Base-by-base conservation (phyloP, 1,140 invertebrate species). In the Geopemphigus sp. region DNA sequence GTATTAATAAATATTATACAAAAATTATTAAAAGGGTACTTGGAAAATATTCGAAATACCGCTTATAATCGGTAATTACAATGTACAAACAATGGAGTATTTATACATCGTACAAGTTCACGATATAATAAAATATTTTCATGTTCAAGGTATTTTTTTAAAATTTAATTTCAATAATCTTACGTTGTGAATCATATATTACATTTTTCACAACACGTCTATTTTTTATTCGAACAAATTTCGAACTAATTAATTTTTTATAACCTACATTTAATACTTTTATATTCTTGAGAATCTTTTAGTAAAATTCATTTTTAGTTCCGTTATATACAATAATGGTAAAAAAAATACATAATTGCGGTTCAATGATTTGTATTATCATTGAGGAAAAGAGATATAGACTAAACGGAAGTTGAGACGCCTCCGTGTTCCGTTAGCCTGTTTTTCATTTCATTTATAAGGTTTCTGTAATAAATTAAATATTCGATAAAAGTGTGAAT, bases 381-480 rank as follows among this genome's bases (percentile, higher is more conserved):
- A 39, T 45, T 47, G 32, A 61, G 74, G 74, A 63, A 59, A 59
- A 78, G 54, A 76, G 54, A 78, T 78, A 78, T 76, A 26, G n/a
- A 76, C 29, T 6, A 61, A 39, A 47, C 74, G 57, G 74, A 78
- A 76, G 54, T 78, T 19, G 1, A 39, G 39, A 61, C 74, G 74
- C 74, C 74, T 78, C 74, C 74, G 22, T 45, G 74, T 78, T 78
- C 74, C 74, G 74, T 50, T 78, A 39, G 57, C 74, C 57, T 78
- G 57, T 78, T 78, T 78, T 78, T 78, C 57, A 78, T 78, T 61
- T 50, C 22, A 61, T 47, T 63, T 63, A 78, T 78, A 78, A 78
- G 74, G 72, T 78, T 63, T 78, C 32, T 47, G 57, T 63, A 50
- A 78, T 61, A 76, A 76, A 72, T 72, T 45, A 29, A 72, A 72